phyloP scores from a whole-genome alignment of 2,888 invertebrate species.

The Monopis laevigella region DNA sequence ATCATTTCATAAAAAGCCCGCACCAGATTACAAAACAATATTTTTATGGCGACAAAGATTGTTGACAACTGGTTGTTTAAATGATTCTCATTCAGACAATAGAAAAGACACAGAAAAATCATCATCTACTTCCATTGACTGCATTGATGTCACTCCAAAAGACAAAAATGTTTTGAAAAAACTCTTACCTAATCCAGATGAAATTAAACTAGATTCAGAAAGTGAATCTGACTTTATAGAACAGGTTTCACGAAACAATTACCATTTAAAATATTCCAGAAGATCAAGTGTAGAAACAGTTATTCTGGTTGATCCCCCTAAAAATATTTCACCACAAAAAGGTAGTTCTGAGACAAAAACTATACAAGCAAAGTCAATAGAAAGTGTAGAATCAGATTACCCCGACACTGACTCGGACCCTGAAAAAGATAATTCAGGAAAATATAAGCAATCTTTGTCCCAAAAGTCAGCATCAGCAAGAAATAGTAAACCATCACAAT shows the following conservation, averaged over 20 bases:
- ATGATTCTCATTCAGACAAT: constrained; percentile 39
- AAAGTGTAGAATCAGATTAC: too few species aligned
- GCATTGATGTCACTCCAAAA: neutral
- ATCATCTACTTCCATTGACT: constrained; percentile 3
- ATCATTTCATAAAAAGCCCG: constrained; percentile 46
- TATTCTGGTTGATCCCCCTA: too few species aligned
- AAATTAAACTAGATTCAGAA: constrained; percentile 40
- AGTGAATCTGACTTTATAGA: constrained; percentile 32
- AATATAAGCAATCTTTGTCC: neutral
- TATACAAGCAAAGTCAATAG: too few species aligned
- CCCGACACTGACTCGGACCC: too few species aligned
- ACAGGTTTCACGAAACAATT: neutral
- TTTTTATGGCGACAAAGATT: constrained; percentile 54
- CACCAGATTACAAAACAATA: constrained; percentile 58
- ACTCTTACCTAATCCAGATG: constrained; percentile 47
- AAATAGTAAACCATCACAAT: constrained; percentile 13
- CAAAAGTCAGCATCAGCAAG: neutral
- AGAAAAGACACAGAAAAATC: constrained; percentile 18
- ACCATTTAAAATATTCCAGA: neutral
- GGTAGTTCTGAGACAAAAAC: too few species aligned
- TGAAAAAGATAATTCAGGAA: neutral
- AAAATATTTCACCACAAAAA: too few species aligned
- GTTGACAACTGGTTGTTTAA: constrained; percentile 47
- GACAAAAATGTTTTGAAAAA: constrained; percentile 9
- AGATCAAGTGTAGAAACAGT: neutral